Evolutionary conservation across 2,113 vertebrate genomes (phyloP).

Genomic region (Crotalus helleri): DNA sequence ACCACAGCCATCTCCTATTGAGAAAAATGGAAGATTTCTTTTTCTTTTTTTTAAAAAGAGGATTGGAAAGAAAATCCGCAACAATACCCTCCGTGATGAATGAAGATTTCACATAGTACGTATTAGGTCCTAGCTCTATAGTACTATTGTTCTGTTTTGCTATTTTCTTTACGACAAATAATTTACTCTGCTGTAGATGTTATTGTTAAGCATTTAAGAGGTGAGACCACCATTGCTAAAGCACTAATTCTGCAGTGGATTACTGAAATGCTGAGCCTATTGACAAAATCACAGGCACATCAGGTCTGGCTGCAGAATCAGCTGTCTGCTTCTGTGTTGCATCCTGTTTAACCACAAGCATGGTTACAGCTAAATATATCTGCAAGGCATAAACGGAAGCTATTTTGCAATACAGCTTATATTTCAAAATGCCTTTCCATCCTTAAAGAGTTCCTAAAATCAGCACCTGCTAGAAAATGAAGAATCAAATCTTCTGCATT

Average conservation of each 20-base stretch:
- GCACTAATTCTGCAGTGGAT: slow-evolving; percentile 50
- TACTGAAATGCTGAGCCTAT: slow-evolving; percentile 69
- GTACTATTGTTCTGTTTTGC: slow-evolving; percentile 55
- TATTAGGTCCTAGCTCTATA: slow-evolving; percentile 62
- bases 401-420: slow-evolving; percentile 59
- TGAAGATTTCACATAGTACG: slow-evolving; percentile 69
- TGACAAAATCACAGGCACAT: slow-evolving; percentile 69
- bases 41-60: slow-evolving; percentile 70
- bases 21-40: slow-evolving; percentile 69
- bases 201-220: slow-evolving; percentile 38
- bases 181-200: slow-evolving; percentile 38
- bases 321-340: slow-evolving; percentile 75
- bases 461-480: slow-evolving; percentile 51
- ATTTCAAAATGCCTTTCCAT: slow-evolving; percentile 63
- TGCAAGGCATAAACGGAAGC: slow-evolving; percentile 71
- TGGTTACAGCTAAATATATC: slow-evolving; percentile 78
- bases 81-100: slow-evolving; percentile 66
- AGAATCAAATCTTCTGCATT: slow-evolving; percentile 51
- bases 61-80: slow-evolving; percentile 56
- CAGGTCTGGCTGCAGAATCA: slow-evolving; percentile 68
- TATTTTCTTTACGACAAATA: slow-evolving; percentile 51
- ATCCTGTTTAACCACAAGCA: slow-evolving; percentile 75
- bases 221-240: slow-evolving; percentile 50
- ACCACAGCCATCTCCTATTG: slow-evolving; percentile 59
- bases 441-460: slow-evolving; percentile 52